Evolutionary conservation across 1,140 invertebrate species (phyloP).

Genomic region (Pollicipes pollicipes): DNA sequence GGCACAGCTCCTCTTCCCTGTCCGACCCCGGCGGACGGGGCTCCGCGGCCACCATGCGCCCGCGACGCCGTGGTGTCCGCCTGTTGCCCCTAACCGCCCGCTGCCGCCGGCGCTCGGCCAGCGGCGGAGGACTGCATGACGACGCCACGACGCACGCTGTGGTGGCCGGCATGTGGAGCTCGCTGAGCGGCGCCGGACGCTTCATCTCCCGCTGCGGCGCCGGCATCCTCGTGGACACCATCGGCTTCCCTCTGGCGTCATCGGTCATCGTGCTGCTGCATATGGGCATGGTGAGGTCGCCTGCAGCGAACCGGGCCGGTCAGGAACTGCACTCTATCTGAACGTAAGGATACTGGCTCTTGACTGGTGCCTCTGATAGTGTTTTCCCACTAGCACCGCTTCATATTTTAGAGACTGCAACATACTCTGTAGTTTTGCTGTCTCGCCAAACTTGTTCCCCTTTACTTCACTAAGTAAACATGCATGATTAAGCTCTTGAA

Average conservation of each 20-base stretch:
- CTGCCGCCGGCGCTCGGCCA: slow-evolving; percentile 3
- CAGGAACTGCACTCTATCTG: no score
- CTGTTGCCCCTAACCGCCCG: not conserved
- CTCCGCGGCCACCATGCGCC: not conserved
- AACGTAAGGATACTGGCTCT: no score
- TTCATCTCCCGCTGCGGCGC: slow-evolving; percentile 22
- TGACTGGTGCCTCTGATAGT: no score
- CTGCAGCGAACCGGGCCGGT: not conserved
- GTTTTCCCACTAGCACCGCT: no score
- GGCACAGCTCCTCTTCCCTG: no score
- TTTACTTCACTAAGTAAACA: no score
- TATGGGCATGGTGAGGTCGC: slow-evolving; percentile 13
- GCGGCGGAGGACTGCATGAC: slow-evolving; percentile 17
- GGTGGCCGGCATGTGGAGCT: slow-evolving; percentile 21
- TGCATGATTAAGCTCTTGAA: no score
- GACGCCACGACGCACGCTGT: slow-evolving; percentile 19
- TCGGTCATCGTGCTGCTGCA: slow-evolving; percentile 19
- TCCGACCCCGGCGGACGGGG: no score
- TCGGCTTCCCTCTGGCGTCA: slow-evolving; percentile 20
- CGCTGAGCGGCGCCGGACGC: slow-evolving; percentile 20
- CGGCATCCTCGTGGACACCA: slow-evolving; percentile 20
- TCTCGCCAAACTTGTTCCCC: no score
- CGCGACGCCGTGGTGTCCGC: not conserved
- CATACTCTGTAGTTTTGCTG: no score
- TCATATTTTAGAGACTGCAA: no score